Evolutionary conservation across 2,113 vertebrate species (phyloP), one percentile per base, ranked within the genome.

Genomic region (Istiophorus platypterus): DNA sequence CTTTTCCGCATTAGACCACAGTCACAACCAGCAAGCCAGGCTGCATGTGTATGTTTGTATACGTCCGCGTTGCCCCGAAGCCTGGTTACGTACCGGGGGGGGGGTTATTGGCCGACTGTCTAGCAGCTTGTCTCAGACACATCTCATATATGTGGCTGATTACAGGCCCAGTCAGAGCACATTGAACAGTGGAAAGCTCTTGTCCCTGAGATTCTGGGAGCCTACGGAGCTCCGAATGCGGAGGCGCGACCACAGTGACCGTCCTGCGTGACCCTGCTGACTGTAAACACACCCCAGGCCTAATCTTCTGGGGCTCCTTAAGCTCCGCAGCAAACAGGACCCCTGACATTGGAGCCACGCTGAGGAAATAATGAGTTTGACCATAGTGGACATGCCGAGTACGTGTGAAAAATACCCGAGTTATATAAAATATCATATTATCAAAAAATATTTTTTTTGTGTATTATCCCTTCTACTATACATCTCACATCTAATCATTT

Each of bases 91-190:
- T 84, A 78, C 57, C 49, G 7, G 37, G 34, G 57, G 59, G 49
- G 47, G 66, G 54, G n/a, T n/a, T n/a, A n/a, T n/a, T n/a, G 65
- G 2, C 0, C 0, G 31, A 59, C 69, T 81, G 70, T 90, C 82
- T 85, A 69, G 63, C 78, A 71, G 74, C 78, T 69, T 29, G 78
- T 89, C 86, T 78, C 85, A 76, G 45, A 86, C 82, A 78, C 88
- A 76, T 91, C 78, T 84, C 80, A 61, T 66, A 71, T 34, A 65
- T 75, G 74, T 56, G 62, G 26, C 72, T 84, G 88, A 88, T 91
- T 90, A 87, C 77, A 89, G 85, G 62, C 64, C 74, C 78, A 45
- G 81, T 89, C 84, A 81, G 37, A 81, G 47, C 52, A 37, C 67
- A 82, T 88, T 88, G 27, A 45, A 29, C 42, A n/a, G 47, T 34